Percentiles rank a stretch among this genome's conserved stretches.
Conservation (phyloP, 2,113 vertebrate species). For the Leiothrix lutea region DNA sequence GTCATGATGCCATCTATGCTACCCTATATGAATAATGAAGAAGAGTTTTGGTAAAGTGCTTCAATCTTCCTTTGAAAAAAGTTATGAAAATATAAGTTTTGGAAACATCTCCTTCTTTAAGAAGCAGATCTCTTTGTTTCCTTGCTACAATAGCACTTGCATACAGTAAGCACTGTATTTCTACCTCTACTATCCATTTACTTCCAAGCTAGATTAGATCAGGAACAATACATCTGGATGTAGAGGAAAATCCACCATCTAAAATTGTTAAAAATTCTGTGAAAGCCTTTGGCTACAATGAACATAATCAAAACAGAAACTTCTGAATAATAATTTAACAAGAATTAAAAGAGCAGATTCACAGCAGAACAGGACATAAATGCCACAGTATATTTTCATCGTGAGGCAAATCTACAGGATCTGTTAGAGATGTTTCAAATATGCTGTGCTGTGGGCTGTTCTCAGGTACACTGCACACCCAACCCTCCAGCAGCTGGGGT, state of each 20-base stretch:
- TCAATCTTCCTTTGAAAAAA: slow-evolving; percentile 24
- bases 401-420: background rate
- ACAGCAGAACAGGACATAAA: slow-evolving; percentile 58
- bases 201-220: background rate
- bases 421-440: background rate
- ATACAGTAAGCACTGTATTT: slow-evolving; percentile 15
- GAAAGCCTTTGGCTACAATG: slow-evolving; percentile 34
- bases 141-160: slow-evolving; percentile 45
- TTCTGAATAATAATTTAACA: slow-evolving; percentile 23
- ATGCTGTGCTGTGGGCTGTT: background rate
- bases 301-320: slow-evolving; percentile 33
- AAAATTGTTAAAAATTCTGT: background rate
- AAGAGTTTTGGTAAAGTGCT: slow-evolving; percentile 67
- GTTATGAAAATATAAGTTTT: slow-evolving; percentile 54
- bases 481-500: background rate
- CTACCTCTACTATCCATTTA: slow-evolving; percentile 8
- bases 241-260: slow-evolving; percentile 26
- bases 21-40: slow-evolving; percentile 6
- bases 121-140: slow-evolving; percentile 53
- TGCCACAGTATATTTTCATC: slow-evolving; percentile 54
- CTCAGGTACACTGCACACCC: background rate
- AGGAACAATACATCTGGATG: background rate
- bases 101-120: slow-evolving; percentile 63
- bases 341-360: slow-evolving; percentile 45
- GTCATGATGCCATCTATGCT: background rate